Conservation (phyloP, 2,113 vertebrate genomes). For the Xerus inauris region DNA sequence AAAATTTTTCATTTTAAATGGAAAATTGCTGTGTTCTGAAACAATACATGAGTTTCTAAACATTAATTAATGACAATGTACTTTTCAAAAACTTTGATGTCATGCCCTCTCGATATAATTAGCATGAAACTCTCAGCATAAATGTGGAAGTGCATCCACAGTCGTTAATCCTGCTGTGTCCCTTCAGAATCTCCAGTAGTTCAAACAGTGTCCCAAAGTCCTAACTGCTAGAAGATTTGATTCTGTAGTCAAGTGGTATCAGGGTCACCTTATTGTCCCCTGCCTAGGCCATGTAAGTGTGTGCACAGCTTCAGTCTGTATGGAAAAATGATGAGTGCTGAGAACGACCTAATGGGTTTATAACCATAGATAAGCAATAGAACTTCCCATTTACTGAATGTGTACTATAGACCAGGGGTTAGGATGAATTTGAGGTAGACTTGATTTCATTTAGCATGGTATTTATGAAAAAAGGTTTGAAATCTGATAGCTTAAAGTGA, state of each 20-base stretch:
- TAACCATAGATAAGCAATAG: background rate
- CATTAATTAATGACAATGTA: constrained; percentile 53
- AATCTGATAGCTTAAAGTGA: background rate
- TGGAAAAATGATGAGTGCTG: background rate
- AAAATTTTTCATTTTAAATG: background rate
- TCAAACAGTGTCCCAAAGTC: constrained; percentile 4
- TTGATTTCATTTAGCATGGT: background rate
- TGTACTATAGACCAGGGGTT: background rate
- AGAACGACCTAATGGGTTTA: background rate
- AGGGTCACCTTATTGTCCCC: constrained; percentile 16
- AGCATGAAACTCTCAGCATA: constrained; percentile 8
- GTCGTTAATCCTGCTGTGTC: constrained; percentile 54
- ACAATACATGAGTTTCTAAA: constrained; percentile 27
- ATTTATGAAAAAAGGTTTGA: background rate
- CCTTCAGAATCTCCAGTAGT: constrained; percentile 32
- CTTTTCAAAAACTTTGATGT: constrained; percentile 66
- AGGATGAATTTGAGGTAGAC: no score
- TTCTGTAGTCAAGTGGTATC: background rate
- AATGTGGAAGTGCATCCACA: constrained; percentile 47
- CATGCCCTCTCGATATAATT: constrained; percentile 65
- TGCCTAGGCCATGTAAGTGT: background rate
- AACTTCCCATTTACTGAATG: background rate
- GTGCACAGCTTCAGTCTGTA: background rate
- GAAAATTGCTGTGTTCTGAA: constrained; percentile 4
- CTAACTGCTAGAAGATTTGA: background rate